Evolutionary conservation across 2,888 invertebrate species (phyloP).

Genomic region (Lycia hirtaria): DNA sequence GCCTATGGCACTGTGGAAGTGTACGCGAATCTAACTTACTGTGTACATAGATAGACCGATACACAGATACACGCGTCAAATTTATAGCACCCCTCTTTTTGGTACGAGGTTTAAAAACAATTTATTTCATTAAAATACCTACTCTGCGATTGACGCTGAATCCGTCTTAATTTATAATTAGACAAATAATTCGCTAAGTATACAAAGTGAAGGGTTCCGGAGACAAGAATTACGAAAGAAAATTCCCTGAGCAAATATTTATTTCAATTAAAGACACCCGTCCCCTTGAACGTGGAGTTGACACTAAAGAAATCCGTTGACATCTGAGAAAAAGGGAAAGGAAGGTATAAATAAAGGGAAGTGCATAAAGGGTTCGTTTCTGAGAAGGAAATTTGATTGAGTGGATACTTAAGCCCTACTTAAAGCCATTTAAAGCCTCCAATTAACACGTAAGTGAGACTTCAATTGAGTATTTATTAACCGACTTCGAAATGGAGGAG

Average conservation of each 20-base stretch:
- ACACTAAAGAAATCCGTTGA: constrained; percentile 73
- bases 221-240: constrained; percentile 58
- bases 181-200: constrained; percentile 39
- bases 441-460: constrained; percentile 65
- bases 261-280: constrained; percentile 73
- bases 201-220: constrained; percentile 47
- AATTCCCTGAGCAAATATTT: constrained; percentile 78
- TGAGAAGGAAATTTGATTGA: constrained; percentile 64
- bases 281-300: constrained; percentile 65
- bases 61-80: too few species aligned
- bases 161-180: constrained; percentile 39
- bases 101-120: too few species aligned
- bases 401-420: constrained; percentile 61
- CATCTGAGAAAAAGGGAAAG: constrained; percentile 62
- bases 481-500: constrained; percentile 26
- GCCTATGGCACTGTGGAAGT: too few species aligned
- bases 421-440: constrained; percentile 68
- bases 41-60: too few species aligned
- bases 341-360: too few species aligned
- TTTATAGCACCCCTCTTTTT: too few species aligned
- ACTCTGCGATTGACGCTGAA: constrained; percentile 35
- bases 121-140: constrained; percentile 9
- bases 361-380: constrained; percentile 68
- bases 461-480: constrained; percentile 61
- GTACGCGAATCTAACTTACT: too few species aligned